Evolutionary conservation across 2,888 invertebrate species (phyloP).

Genomic region (Dorcus hopei): DNA sequence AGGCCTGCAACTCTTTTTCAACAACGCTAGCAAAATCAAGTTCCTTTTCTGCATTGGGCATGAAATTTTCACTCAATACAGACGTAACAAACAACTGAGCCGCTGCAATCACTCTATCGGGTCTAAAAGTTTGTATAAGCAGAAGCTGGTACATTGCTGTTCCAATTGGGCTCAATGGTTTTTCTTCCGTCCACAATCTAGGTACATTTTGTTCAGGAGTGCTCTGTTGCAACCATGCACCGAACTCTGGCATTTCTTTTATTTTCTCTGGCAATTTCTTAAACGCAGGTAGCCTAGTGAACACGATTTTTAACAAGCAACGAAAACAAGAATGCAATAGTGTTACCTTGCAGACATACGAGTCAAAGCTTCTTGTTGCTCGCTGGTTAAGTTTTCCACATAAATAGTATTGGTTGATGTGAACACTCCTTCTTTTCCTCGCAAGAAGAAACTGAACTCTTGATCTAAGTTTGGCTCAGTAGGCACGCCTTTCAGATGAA

Average conservation of each 20-base stretch:
- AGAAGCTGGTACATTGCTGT: slow-evolving; percentile 84
- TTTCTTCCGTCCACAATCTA: slow-evolving; percentile 84
- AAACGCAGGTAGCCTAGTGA: slow-evolving; percentile 71
- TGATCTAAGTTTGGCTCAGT: slow-evolving; percentile 79
- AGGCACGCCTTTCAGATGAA: slow-evolving; percentile 88
- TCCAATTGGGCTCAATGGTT: slow-evolving; percentile 71
- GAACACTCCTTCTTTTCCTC: slow-evolving; percentile 86
- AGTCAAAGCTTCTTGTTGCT: slow-evolving; percentile 80
- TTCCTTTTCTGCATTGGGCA: slow-evolving; percentile 90
- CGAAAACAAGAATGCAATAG: not conserved
- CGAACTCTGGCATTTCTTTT: slow-evolving; percentile 74
- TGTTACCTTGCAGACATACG: slow-evolving; percentile 61
- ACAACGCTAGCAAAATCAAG: slow-evolving; percentile 84
- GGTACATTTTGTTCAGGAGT: slow-evolving; percentile 92
- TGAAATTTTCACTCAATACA: slow-evolving; percentile 81
- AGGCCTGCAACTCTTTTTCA: slow-evolving; percentile 84
- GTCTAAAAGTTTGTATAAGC: slow-evolving; percentile 68
- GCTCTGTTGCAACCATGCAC: slow-evolving; percentile 84
- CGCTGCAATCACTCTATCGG: slow-evolving; percentile 78
- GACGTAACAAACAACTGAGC: slow-evolving; percentile 82
- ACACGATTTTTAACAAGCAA: not conserved
- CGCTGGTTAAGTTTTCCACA: slow-evolving; percentile 66
- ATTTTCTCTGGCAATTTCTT: slow-evolving; percentile 75
- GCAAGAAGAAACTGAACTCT: slow-evolving; percentile 91
- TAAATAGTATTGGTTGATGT: slow-evolving; percentile 15